A percentile compares a stretch with the other conserved stretches of the same genome.
Evolutionary conservation across 2,113 vertebrate species (phyloP).

Genomic region (Castor canadensis): DNA sequence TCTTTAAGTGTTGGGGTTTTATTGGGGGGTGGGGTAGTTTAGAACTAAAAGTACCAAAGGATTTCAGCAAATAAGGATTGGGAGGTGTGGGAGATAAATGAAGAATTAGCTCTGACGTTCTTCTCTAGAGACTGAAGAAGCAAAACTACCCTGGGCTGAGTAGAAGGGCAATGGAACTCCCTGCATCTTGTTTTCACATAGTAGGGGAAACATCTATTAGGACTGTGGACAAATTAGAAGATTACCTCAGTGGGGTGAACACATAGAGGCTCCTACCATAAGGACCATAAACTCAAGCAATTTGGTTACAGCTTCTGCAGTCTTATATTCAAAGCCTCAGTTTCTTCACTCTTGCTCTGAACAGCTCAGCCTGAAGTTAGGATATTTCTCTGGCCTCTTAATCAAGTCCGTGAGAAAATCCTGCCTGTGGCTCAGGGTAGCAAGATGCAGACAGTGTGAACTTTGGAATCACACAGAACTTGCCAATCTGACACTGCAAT

Average conservation of each 20-base stretch:
- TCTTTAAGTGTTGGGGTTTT: not conserved
- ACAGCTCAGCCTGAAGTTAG: not conserved
- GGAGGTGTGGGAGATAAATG: not conserved
- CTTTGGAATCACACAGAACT: not conserved
- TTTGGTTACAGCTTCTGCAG: not conserved
- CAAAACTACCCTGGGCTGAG: not conserved
- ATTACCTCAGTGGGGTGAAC: not conserved
- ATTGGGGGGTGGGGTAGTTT: too few relatives aligned
- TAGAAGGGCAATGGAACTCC: not conserved
- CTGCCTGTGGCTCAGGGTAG: not conserved
- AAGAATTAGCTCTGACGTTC: not conserved
- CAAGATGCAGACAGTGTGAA: too few relatives aligned
- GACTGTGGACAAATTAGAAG: not conserved
- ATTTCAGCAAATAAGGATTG: not conserved
- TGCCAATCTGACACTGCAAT: not conserved
- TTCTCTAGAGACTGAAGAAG: not conserved
- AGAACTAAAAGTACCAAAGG: not conserved
- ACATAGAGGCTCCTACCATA: not conserved
- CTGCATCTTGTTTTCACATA: not conserved
- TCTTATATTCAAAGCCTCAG: not conserved
- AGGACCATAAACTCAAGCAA: not conserved
- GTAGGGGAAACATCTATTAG: not conserved
- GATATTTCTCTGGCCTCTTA: not conserved
- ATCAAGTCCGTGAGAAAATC: constrained; percentile 1
- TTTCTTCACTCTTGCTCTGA: not conserved